These are phyloP conservation scores for Aphaenogaster ashmeadi DNA, from an alignment of 1,140 invertebrate species.

Conservation along the genomic window DNA sequence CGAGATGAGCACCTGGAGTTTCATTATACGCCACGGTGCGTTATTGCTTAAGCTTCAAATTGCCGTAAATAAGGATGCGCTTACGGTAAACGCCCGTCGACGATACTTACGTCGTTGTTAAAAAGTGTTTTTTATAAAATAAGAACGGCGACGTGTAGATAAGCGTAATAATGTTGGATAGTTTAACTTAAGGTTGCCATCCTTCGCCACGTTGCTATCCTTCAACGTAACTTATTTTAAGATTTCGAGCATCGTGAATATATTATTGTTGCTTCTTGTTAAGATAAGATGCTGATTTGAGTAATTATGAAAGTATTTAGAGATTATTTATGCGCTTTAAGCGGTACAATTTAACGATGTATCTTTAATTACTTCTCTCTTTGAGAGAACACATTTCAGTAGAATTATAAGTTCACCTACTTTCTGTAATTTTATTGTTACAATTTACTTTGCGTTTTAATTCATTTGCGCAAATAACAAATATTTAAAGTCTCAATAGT, in stretches of 20 bases:
- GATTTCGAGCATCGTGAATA: not conserved
- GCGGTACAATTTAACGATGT: not conserved
- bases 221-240: not conserved
- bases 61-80: not conserved
- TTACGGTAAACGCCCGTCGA: not conserved
- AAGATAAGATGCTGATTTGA: not conserved
- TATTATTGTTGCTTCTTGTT: not conserved
- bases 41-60: conserved; percentile 13
- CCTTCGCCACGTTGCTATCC: not conserved
- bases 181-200: not conserved
- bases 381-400: not conserved
- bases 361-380: conserved; percentile 15
- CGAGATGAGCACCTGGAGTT: not conserved
- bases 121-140: conserved; percentile 19
- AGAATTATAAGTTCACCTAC: not conserved
- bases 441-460: not conserved
- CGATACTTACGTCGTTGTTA: conserved; percentile 4
- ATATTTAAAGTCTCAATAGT: conserved; percentile 34
- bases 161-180: not conserved
- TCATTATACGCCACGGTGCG: conserved; percentile 2
- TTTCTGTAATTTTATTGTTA: not conserved
- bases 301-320: conserved; percentile 1
- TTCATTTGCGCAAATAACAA: conserved; percentile 26
- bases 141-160: not conserved
- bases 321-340: not conserved